phyloP scores from a whole-genome alignment of 2,113 vertebrate species.

The Corythaixoides concolor region DNA sequence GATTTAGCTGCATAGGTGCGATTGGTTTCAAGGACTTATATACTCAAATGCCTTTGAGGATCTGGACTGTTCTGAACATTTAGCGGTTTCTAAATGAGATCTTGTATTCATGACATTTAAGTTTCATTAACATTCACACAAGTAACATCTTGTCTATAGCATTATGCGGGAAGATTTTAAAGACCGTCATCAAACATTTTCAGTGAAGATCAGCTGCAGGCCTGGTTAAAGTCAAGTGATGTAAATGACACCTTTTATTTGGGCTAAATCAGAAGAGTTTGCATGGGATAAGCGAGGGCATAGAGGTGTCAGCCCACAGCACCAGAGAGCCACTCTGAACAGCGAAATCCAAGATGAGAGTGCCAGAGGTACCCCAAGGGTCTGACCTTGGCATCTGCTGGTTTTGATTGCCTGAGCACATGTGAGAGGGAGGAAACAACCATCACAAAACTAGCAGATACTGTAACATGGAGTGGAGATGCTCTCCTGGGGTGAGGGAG shows the following conservation, averaged over 20 bases:
- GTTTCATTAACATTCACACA: neutral
- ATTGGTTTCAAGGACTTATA: neutral
- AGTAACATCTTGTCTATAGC: neutral
- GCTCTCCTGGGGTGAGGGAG: neutral
- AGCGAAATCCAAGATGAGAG: neutral
- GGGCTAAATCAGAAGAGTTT: neutral
- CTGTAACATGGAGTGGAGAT: fast-evolving
- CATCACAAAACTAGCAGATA: neutral
- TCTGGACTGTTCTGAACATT: neutral
- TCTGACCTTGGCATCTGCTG: neutral
- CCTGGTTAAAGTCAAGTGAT: neutral
- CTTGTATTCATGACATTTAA: neutral
- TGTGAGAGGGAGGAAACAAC: neutral
- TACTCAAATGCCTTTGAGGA: neutral
- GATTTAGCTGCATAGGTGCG: neutral
- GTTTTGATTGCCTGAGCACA: neutral
- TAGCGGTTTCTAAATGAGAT: neutral
- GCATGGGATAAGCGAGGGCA: fast-evolving
- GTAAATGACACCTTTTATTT: neutral
- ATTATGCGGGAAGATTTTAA: neutral
- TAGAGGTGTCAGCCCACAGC: fast-evolving
- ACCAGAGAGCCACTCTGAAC: fast-evolving
- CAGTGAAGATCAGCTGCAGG: neutral
- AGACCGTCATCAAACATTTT: neutral
- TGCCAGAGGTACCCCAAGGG: neutral